phyloP scores from a whole-genome alignment of 2,113 vertebrate species.

The Kryptolebias marmoratus region DNA sequence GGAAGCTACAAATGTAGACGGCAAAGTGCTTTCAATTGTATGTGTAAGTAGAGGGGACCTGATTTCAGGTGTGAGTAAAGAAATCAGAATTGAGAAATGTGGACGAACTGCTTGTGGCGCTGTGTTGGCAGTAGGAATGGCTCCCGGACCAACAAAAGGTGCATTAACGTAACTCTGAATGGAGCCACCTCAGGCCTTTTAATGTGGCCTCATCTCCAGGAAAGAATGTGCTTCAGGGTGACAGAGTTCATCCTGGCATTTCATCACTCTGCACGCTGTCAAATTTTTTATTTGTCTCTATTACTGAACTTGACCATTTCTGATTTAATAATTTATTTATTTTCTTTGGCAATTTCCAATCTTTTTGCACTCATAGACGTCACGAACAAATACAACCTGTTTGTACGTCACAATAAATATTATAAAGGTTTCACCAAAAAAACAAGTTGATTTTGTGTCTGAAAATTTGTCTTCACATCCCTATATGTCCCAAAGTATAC shows the following conservation, averaged over 20 bases:
- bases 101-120: constrained; percentile 61
- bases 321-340: neutral
- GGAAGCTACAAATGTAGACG: constrained; percentile 86
- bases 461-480: constrained; percentile 14
- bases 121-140: constrained; percentile 57
- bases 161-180: constrained; percentile 75
- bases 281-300: neutral
- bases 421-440: constrained; percentile 29
- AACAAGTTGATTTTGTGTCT: neutral
- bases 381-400: too few relatives aligned
- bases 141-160: constrained; percentile 72
- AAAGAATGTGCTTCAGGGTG: constrained; percentile 60
- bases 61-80: constrained; percentile 85
- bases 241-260: constrained; percentile 47
- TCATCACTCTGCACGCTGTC: constrained; percentile 21
- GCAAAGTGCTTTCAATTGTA: constrained; percentile 93
- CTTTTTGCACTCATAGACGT: too few relatives aligned
- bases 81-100: constrained; percentile 73
- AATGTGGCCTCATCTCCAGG: constrained; percentile 61
- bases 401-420: constrained; percentile 15
- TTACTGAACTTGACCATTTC: neutral
- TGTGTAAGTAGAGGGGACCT: constrained; percentile 90
- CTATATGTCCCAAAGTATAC: constrained; percentile 13
- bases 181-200: constrained; percentile 66
- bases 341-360: neutral